Evolutionary conservation across 2,113 vertebrate genomes (phyloP), one percentile per base, ranked within the genome.

Genomic region (Colius striatus): DNA sequence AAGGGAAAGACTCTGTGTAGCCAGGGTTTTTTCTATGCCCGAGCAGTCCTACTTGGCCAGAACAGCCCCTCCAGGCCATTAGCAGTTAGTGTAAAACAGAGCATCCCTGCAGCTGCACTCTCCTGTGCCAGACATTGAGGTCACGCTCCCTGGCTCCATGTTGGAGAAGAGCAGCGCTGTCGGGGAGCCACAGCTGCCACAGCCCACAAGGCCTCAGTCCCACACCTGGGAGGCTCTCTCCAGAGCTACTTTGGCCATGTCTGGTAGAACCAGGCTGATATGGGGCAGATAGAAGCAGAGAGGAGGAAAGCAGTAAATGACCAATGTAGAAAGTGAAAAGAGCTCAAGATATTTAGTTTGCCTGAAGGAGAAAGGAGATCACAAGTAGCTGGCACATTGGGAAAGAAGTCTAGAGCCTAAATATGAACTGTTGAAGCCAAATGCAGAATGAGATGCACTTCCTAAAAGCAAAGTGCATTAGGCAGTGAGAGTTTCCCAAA

Each of bases 21-120:
- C 83, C 85, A 90, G 80, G 60, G 68, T 90, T 73, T 94, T 94
- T 94, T 75, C 83, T 90, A n/a, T 86, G 73, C 58, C 73, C 95
- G 79, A 90, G 90, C 90, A 92, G 73, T 75, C 61, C 90, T 90
- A 84, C 85, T 94, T 92, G 94, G 90, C 88, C 36, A 72, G 94
- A 92, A 76, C 53, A 87, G 65, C 45, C 83, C 77, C 87, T 92
- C 70, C 4, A 1, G 89, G 81, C 70, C 6, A 9, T 89, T 75
- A 89, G 84, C 21, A 96, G 84, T 36, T 23, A 1, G 77, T 74
- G 62, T 94, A 54, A 95, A 94, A 72, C 14, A 95, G 84, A 97
- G 92, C 45, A 89, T 94, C 89, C 80, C 80, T 96, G 78, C 93
- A 92, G 90, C 79, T 68, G 79, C 1, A 10, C 36, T 95, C 73